Conservation (phyloP, 2,797 vertebrate species). For the Gallinago solitaria region DNA sequence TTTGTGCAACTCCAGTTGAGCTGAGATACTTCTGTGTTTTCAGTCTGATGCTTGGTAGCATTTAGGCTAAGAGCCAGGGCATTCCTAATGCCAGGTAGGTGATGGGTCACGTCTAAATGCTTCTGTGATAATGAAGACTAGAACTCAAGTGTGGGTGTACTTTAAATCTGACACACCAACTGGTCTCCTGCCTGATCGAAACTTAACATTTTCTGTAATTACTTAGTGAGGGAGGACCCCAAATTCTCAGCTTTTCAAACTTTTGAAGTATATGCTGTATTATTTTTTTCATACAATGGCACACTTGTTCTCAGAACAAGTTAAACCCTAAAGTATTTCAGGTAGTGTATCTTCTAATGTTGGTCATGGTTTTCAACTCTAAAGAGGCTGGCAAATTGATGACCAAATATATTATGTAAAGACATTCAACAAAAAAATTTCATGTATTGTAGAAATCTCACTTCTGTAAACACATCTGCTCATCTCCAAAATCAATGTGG, state of each 20-base stretch:
- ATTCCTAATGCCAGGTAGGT: constrained; percentile 43
- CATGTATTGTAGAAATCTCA: neutral
- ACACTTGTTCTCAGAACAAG: neutral
- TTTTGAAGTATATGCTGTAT: neutral
- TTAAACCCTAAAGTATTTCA: neutral
- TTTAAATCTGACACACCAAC: neutral
- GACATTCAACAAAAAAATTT: neutral
- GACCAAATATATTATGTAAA: neutral
- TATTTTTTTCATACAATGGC: neutral
- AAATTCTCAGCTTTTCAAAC: neutral
- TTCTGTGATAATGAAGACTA: neutral
- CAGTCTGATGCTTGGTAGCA: neutral
- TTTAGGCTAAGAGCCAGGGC: constrained; percentile 26
- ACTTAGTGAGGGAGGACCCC: too few relatives aligned
- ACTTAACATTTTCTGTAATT: neutral
- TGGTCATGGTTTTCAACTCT: neutral
- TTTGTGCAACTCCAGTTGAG: neutral
- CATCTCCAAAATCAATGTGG: neutral
- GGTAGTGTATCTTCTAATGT: neutral
- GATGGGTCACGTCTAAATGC: constrained; percentile 16
- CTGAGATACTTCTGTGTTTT: neutral
- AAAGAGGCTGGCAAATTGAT: neutral
- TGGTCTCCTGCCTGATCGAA: neutral
- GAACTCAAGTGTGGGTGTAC: neutral
- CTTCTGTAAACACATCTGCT: neutral